These are phyloP conservation scores for Drosophila acutilabella DNA, from an alignment of 2,888 invertebrate genomes.

Conservation along the genomic window DNA sequence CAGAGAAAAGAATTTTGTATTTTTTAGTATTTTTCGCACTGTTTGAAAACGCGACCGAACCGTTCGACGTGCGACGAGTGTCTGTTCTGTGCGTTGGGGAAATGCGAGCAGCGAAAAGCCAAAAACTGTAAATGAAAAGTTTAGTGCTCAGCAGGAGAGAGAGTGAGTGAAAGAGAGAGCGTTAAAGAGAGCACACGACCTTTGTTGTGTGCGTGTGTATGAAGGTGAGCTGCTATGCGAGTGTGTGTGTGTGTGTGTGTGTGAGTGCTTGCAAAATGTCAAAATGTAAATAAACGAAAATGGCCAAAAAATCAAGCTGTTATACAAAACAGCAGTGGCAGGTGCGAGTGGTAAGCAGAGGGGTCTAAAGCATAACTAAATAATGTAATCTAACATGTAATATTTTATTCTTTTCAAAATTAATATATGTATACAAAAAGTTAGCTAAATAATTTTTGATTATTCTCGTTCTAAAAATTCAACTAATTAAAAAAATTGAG, in stretches of 20 bases:
- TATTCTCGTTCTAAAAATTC: too few species aligned
- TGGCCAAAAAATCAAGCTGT: constrained; percentile 52
- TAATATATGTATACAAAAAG: too few species aligned
- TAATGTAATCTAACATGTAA: too few species aligned
- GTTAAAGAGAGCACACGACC: constrained; percentile 43
- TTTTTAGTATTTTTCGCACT: too few species aligned
- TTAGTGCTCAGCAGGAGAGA: constrained; percentile 30
- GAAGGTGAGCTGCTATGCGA: constrained; percentile 67
- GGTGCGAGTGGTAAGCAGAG: background rate
- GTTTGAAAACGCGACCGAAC: constrained; percentile 66
- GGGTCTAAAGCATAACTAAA: too few species aligned
- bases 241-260: constrained; percentile 31
- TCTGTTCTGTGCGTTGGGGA: constrained; percentile 60
- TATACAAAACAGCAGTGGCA: constrained; percentile 58
- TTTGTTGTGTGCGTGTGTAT: constrained; percentile 46
- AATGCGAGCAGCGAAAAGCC: constrained; percentile 53
- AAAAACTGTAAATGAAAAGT: constrained; percentile 68
- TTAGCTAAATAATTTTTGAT: too few species aligned
- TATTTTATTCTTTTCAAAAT: too few species aligned
- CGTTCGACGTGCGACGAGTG: constrained; percentile 68
- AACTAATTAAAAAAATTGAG: too few species aligned
- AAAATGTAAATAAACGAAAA: constrained; percentile 78
- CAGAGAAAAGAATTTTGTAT: background rate
- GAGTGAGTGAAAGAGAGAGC: constrained; percentile 8
- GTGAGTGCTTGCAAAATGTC: constrained; percentile 71